These are phyloP conservation scores for Grapholita molesta DNA, from an alignment of 1,140 invertebrate species.

Conservation along the genomic window DNA sequence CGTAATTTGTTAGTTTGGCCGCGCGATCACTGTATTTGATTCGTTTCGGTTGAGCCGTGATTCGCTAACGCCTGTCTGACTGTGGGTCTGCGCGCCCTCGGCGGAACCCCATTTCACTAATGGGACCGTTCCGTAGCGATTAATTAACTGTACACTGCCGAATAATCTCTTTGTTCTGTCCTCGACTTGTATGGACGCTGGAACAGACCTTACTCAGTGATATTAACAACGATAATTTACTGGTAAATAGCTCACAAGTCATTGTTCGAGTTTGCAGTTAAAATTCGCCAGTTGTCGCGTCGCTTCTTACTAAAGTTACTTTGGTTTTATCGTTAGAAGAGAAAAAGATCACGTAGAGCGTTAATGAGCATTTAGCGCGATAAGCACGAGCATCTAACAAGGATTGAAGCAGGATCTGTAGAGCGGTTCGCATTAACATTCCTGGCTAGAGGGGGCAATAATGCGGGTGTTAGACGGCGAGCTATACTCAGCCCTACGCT, in stretches of 20 bases:
- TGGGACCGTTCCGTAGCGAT: conserved; percentile 46
- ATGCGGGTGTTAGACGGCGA: conserved; percentile 37
- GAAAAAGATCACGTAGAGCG: conserved; percentile 34
- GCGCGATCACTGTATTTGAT: conserved; percentile 21
- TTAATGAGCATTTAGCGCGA: conserved; percentile 42
- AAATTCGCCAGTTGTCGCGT: not conserved
- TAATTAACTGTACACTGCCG: conserved; percentile 51
- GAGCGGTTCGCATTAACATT: conserved; percentile 40
- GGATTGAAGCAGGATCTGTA: conserved; percentile 33
- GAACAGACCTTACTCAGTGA: conserved; percentile 20
- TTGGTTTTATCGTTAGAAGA: not conserved
- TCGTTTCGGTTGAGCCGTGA: conserved; percentile 29
- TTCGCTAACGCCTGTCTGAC: conserved; percentile 23
- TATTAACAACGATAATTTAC: conserved; percentile 5
- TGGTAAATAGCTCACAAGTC: not conserved
- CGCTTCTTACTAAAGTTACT: not conserved
- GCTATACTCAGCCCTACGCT: conserved; percentile 33
- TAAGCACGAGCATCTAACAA: conserved; percentile 37
- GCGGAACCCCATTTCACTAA: conserved; percentile 40
- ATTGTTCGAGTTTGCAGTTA: not conserved
- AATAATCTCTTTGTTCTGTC: conserved; percentile 46
- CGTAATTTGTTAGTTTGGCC: conserved; percentile 20
- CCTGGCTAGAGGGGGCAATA: conserved; percentile 33
- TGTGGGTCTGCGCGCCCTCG: conserved; percentile 31
- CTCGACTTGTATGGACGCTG: conserved; percentile 30